Conservation (phyloP, 2,888 invertebrate species). For the Noctua janthe region DNA sequence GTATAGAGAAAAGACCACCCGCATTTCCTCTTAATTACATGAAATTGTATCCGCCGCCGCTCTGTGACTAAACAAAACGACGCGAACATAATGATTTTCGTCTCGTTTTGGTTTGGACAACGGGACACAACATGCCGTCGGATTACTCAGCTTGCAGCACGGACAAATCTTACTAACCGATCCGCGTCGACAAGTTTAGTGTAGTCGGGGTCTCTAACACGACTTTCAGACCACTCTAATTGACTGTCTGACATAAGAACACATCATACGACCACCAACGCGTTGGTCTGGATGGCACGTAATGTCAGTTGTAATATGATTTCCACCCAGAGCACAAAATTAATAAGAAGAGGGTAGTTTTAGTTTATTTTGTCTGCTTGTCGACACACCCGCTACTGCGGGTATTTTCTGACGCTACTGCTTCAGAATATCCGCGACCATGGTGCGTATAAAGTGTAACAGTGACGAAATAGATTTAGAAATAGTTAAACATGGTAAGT, state of each 20-base stretch:
- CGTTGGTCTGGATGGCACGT: background rate
- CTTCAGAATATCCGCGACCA: background rate
- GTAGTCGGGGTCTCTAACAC: background rate
- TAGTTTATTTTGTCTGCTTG: background rate
- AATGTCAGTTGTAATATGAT: background rate
- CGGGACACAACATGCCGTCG: background rate
- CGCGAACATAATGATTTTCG: too few relatives aligned
- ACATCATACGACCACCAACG: background rate
- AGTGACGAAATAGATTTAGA: background rate
- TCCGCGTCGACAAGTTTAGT: too few relatives aligned
- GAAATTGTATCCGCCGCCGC: too few relatives aligned
- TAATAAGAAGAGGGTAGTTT: conserved; percentile 1
- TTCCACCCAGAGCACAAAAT: background rate
- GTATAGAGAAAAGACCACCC: too few relatives aligned
- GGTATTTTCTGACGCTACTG: too few relatives aligned
- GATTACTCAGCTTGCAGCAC: background rate
- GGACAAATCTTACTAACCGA: too few relatives aligned
- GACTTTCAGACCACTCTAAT: background rate
- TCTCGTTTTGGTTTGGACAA: background rate
- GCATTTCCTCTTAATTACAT: too few relatives aligned
- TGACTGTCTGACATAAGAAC: background rate
- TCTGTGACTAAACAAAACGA: too few relatives aligned
- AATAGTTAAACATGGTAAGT: background rate
- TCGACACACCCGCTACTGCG: too few relatives aligned
- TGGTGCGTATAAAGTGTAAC: background rate